A percentile compares a stretch with the other conserved stretches of the same genome.
Evolutionary conservation across 2,113 vertebrate species (phyloP).

Genomic region (Balaeniceps rex): DNA sequence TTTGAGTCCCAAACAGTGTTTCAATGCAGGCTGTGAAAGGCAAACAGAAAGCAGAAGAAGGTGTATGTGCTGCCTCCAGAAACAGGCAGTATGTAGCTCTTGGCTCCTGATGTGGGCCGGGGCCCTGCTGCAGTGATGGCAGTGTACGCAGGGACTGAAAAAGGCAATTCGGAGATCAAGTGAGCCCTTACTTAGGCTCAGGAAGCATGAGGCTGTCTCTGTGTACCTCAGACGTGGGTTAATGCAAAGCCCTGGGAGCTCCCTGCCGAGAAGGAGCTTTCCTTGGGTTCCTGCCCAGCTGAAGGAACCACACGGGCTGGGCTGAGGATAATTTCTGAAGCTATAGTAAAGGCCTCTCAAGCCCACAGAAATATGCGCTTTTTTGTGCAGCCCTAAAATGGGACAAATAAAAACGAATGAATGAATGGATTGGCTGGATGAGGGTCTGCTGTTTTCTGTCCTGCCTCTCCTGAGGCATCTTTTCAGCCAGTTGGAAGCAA

Average conservation of each 20-base stretch:
- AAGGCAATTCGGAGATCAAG: not conserved
- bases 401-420: not conserved
- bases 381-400: not conserved
- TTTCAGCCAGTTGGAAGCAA: not conserved
- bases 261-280: not conserved
- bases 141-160: not conserved
- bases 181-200: not conserved
- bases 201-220: not conserved
- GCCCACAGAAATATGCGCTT: not conserved
- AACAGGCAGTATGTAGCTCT: not conserved
- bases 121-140: not conserved
- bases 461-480: not conserved
- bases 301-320: not conserved
- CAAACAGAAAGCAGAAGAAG: not conserved
- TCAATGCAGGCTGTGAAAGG: not conserved
- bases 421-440: not conserved
- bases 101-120: fast-evolving
- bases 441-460: not conserved
- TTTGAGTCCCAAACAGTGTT: not conserved
- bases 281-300: not conserved
- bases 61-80: not conserved
- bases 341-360: not conserved
- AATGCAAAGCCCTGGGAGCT: not conserved
- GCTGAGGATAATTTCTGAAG: not conserved
- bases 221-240: not conserved